Evolutionary conservation across 2,888 invertebrate genomes (phyloP), one percentile per base, ranked within the genome.

Genomic region (Volucella inanis): DNA sequence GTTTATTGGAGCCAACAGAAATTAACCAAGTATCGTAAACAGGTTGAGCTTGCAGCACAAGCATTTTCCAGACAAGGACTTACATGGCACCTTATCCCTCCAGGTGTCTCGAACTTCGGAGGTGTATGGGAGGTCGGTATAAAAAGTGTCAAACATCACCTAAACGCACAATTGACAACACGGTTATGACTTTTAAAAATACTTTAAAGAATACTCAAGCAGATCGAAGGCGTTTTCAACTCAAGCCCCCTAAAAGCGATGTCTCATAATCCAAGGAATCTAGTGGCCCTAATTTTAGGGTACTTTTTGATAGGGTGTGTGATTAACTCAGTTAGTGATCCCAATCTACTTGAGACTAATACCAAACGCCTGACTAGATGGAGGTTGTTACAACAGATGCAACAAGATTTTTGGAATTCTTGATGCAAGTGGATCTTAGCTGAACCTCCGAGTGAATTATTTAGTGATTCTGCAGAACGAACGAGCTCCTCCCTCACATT

Each of bases 381-480:
- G 65, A 22, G 49, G 18, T 39, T 50, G 41, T 31, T 31, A 1
- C 31, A 31, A 6, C 6, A 31, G 6, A 31, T 31, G 0, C 31
- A 31, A 31, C 6, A 31, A 31, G 6, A 31, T 6, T 31, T 31
- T 6, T 31, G 83, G 82, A 78, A 70, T 74, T 74, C 22, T 82
- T 67, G 79, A 18, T 38, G 3, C 62, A 72, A 38, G 11, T 10
- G 3, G 9, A 71, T n/a, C n/a, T n/a, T n/a, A n/a, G n/a, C 4
- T 9, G 2, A 77, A 77, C n/a, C 38, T 86, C 8, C 47, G 62
- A 14, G 43, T 76, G 12, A 57, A 50, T 12, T 62, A 70, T 11
- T 47, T 85, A 11, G 76, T 85, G 1, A 22, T 80, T 0, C 3
- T 71, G 10, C 57, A 55, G 38, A 62, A 79, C 38, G 76, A 85